These are phyloP conservation scores for Psylliodes chrysocephalus DNA, from an alignment of 2,888 invertebrate genomes.

Conservation along the genomic window DNA sequence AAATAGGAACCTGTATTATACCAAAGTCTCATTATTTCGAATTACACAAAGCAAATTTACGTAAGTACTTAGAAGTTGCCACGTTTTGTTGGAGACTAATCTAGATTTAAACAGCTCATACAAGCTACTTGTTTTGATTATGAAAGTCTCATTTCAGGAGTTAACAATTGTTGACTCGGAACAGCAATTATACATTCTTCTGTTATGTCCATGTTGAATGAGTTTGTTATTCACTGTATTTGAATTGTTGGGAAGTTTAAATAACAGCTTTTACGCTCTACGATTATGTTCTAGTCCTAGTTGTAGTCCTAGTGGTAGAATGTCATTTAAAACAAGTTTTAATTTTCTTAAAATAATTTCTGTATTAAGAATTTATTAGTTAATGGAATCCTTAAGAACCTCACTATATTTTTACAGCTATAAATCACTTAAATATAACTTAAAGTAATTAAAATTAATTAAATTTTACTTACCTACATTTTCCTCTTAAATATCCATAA, in stretches of 20 bases:
- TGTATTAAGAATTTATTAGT: no score
- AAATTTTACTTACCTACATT: no score
- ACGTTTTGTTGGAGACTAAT: conserved; percentile 19
- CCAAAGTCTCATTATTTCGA: neutral
- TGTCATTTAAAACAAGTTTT: no score
- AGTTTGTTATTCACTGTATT: neutral
- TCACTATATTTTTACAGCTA: no score
- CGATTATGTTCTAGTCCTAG: no score
- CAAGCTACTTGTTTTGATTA: conserved; percentile 20
- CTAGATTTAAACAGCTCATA: conserved; percentile 24
- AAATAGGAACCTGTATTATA: neutral
- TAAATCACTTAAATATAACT: no score
- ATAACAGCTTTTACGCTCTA: neutral
- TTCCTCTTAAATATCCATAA: no score
- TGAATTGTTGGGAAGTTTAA: conserved; percentile 3
- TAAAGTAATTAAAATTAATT: no score
- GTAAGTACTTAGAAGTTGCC: conserved; percentile 14
- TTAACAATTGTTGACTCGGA: conserved; percentile 19
- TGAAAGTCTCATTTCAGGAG: conserved; percentile 6
- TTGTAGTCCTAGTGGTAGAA: no score
- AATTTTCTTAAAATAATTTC: no score
- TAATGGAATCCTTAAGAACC: no score
- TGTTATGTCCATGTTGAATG: conserved; percentile 10
- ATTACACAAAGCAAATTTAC: conserved; percentile 22
- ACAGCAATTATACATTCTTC: conserved; percentile 15